phyloP scores from a whole-genome alignment of 2,888 invertebrate species.

The Sepiola atlantica region DNA sequence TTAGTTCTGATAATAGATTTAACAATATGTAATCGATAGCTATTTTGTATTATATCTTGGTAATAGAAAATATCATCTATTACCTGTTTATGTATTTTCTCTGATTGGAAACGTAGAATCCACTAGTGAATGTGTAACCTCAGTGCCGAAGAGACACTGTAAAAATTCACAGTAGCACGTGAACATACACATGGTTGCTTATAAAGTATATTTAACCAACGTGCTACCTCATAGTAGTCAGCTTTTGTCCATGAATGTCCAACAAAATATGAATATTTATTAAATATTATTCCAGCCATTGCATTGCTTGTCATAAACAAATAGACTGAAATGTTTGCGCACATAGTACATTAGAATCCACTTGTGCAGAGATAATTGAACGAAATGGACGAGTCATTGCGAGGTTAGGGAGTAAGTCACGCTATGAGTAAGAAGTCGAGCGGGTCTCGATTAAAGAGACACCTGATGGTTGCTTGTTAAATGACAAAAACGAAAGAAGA shows the following conservation, averaged over 20 bases:
- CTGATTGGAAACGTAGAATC: not conserved
- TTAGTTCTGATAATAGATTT: too few relatives aligned
- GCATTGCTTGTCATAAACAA: not conserved
- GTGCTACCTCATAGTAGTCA: not conserved
- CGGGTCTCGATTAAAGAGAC: not conserved
- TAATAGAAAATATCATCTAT: too few relatives aligned
- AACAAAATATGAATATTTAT: not conserved
- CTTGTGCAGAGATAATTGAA: not conserved
- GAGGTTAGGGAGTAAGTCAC: not conserved
- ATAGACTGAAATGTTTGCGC: not conserved
- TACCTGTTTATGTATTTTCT: too few relatives aligned
- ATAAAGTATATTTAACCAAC: not conserved
- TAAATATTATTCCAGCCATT: slow-evolving; percentile 18
- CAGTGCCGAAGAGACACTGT: not conserved
- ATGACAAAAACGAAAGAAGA: not conserved
- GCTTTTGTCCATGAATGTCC: not conserved
- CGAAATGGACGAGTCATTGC: not conserved
- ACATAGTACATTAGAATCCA: not conserved
- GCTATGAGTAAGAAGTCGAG: not conserved
- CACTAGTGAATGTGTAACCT: not conserved
- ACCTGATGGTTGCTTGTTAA: not conserved
- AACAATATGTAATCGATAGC: too few relatives aligned
- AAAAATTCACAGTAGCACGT: not conserved
- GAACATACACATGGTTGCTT: too few relatives aligned
- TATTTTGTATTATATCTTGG: too few relatives aligned